Conservation (phyloP, 2,113 vertebrate species). For the Trichomycterus rosablanca region DNA sequence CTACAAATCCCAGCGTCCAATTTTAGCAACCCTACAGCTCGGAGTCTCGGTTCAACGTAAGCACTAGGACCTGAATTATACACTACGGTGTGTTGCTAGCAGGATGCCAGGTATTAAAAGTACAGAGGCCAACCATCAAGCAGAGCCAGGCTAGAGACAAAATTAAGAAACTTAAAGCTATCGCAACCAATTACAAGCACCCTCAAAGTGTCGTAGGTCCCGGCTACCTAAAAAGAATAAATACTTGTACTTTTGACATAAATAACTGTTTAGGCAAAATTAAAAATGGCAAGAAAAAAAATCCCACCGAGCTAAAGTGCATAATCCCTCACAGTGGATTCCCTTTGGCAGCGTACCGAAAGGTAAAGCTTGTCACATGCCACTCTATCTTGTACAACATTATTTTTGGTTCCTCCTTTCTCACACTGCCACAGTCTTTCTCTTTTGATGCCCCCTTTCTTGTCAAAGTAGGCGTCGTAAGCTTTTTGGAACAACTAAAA, state of each 20-base stretch:
- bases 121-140: constrained; percentile 66
- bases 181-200: constrained; percentile 37
- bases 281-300: constrained; percentile 34
- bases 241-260: constrained; percentile 60
- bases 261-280: constrained; percentile 53
- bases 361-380: constrained; percentile 52
- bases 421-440: constrained; percentile 29
- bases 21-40: constrained; percentile 63
- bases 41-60: constrained; percentile 73
- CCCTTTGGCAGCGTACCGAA: constrained; percentile 38
- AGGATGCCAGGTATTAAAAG: constrained; percentile 77
- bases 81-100: constrained; percentile 73
- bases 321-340: constrained; percentile 25
- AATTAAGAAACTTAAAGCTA: constrained; percentile 36
- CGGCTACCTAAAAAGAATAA: constrained; percentile 42
- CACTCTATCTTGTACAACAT: constrained; percentile 52
- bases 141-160: constrained; percentile 50
- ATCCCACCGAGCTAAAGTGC: constrained; percentile 35
- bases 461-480: constrained; percentile 55
- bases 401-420: constrained; percentile 55
- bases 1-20: constrained; percentile 71
- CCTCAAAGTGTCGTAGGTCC: constrained; percentile 25
- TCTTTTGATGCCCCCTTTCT: constrained; percentile 7
- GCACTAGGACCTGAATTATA: constrained; percentile 77
- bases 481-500: constrained; percentile 55